Base-by-base conservation (phyloP, 2,113 vertebrate genomes). In the Xyrauchen texanus region DNA sequence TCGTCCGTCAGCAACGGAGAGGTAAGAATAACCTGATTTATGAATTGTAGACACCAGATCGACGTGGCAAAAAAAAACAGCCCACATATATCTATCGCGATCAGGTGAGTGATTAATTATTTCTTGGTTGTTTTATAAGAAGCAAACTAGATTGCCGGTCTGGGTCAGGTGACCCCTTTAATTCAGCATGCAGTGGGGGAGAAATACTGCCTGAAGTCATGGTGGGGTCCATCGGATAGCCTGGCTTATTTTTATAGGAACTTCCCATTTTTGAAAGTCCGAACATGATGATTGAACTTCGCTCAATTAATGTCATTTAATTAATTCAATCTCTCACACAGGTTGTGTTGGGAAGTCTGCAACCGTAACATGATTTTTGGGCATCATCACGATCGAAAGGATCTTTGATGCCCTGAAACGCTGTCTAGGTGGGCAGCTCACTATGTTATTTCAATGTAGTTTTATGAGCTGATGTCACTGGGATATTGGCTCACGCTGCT, bases 1-100 rank as follows among this genome's bases (percentile, higher is more conserved):
- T 82, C 85, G 13, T 76, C 82, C 83, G 87, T 86, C 63, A 91
- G 89, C 89, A 94, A 93, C 87, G 92, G 93, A 89, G 92, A 94
- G 93, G 93, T 94, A 92, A 92, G 68, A 87, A 88, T 83, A 67
- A 87, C 88, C 85, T 80, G 89, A 85, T 86, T 9, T 7, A 7
- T 15, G 52, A 2, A 16, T 34, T 34, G 7, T 66, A 16, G 8
- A 5, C 46, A 2, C 42, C 11, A 51, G 8, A 45, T 66, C 0
- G 3, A 76, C 8, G 51, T 65, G 61, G 11, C 51, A 65, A 53
- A 47, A 65, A 53, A 47, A 51, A 45, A 53, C 13, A 49, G 21
- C 49, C 62, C 34, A 42, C 3, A 10, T 10, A 2, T 4, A 66
- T 12, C 34, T 46, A 8, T 16, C 7, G 5, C 51, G 3, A 53